A percentile compares a stretch with the other conserved stretches of the same genome.
These are phyloP conservation scores for Coranthus polyacanthus DNA, from an alignment of 2,797 vertebrate species.

Conservation along the genomic window DNA sequence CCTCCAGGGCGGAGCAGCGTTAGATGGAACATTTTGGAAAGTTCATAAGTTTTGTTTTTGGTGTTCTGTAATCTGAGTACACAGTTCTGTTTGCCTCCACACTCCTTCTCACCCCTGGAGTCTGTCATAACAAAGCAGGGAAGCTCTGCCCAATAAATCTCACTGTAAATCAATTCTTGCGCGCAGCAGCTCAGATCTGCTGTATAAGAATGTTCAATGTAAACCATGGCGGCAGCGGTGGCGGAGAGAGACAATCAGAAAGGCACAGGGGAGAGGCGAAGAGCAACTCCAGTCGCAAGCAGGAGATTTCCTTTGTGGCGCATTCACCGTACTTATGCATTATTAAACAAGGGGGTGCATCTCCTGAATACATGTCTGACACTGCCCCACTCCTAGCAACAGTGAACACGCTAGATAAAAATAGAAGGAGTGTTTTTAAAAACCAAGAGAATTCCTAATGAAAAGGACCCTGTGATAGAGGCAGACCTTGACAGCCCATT, in stretches of 20 bases:
- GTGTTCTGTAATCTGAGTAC: constrained; percentile 63
- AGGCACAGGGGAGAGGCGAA: constrained; percentile 42
- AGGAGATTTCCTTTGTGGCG: constrained; percentile 72
- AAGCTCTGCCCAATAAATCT: constrained; percentile 67
- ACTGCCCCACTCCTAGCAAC: constrained; percentile 80
- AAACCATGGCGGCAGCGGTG: constrained; percentile 47
- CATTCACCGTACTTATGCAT: constrained; percentile 75
- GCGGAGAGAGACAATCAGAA: constrained; percentile 51
- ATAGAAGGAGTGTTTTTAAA: constrained; percentile 77
- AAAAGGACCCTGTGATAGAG: constrained; percentile 47
- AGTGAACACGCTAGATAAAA: constrained; percentile 78
- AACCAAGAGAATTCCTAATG: constrained; percentile 63
- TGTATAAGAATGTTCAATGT: constrained; percentile 68
- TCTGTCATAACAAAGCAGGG: constrained; percentile 79
- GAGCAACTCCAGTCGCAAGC: constrained; percentile 59
- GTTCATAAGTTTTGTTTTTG: constrained; percentile 67
- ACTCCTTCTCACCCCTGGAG: constrained; percentile 59
- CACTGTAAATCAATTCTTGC: constrained; percentile 72
- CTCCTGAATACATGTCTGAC: constrained; percentile 71
- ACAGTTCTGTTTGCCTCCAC: constrained; percentile 51
- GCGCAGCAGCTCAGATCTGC: constrained; percentile 58
- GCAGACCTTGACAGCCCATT: constrained; percentile 22
- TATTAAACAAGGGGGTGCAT: constrained; percentile 82
- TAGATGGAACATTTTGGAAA: constrained; percentile 59
- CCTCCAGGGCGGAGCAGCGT: constrained; percentile 24